Base-by-base conservation (phyloP, 1,140 invertebrate species). In the Pectinophora gossypiella region DNA sequence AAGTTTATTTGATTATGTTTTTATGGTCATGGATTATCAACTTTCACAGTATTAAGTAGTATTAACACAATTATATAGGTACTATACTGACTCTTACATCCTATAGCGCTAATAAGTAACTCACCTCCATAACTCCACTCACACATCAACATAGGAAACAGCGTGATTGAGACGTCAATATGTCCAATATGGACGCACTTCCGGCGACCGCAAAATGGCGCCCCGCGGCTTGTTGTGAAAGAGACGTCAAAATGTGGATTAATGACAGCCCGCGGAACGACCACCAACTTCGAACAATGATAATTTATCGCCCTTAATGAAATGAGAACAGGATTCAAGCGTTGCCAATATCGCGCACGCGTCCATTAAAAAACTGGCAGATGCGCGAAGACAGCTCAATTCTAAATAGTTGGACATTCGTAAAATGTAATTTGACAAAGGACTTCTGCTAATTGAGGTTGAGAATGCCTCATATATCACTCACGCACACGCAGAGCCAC, bases 191-290 rank as follows among this genome's bases (percentile, higher is more conserved):
- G 54, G 66, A 67, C 62, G 49, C 46, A 64, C 49, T 71, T 84
- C 76, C 83, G 72, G 64, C 19, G 45, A 53, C 38, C 48, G 55
- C 58, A 64, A 70, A 61, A 72, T 71, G 64, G 70, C 72, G 57
- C 61, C 80, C 83, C 68, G 78, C 79, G 76, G 83, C 51, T 81
- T 83, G 76, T 85, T 85, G 77, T 83, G 79, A 81, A 80, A 72
- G 72, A 77, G 59, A 66, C 75, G 76, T 83, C 80, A 81, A 63
- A 68, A 49, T 23, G 57, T 55, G 45, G 61, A 83, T 81, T 86
- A 83, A 83, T 75, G 76, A 77, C 64, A 49, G 48, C 3, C 16
- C 23, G 12, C 12, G 23, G 23, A 16, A 16, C 16, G 36, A 18
- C 36, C 36, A 40, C 36, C 36, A 13, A 40, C 36, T 5, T 15